Percentiles rank a stretch among this genome's conserved stretches.
Conservation (phyloP, 2,888 invertebrate species). For the Philereme vetulata region DNA sequence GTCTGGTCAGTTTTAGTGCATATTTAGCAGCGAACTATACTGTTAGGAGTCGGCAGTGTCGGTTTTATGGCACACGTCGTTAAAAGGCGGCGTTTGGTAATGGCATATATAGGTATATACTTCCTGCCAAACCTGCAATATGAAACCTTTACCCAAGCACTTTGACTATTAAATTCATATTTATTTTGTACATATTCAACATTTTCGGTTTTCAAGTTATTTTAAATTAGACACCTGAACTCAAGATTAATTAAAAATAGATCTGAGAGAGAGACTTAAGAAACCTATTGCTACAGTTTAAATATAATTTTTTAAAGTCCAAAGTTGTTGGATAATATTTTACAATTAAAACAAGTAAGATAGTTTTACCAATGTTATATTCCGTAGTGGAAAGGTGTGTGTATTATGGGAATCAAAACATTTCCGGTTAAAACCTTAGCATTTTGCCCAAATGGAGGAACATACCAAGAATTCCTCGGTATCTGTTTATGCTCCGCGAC, state of each 20-base stretch:
- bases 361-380: neutral
- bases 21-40: conserved; percentile 25
- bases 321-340: neutral
- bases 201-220: too few relatives aligned
- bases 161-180: neutral
- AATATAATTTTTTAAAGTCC: too few relatives aligned
- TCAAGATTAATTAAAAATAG: too few relatives aligned
- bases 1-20: conserved; percentile 24
- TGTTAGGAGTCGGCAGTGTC: conserved; percentile 21
- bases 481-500: conserved; percentile 41
- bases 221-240: too few relatives aligned
- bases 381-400: conserved; percentile 2
- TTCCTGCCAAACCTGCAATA: conserved; percentile 5
- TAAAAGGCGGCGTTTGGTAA: conserved; percentile 21
- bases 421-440: conserved; percentile 14
- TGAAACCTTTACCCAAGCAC: neutral
- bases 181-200: neutral
- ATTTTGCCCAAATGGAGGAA: conserved; percentile 22
- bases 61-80: conserved; percentile 28
- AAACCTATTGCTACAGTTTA: too few relatives aligned
- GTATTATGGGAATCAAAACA: conserved; percentile 16
- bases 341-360: neutral
- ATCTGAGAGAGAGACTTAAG: too few relatives aligned
- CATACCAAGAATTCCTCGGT: conserved; percentile 41
- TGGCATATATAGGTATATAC: conserved; percentile 12